Base-by-base conservation (phyloP, 2,113 vertebrate species). In the Ageneiosus marmoratus region DNA sequence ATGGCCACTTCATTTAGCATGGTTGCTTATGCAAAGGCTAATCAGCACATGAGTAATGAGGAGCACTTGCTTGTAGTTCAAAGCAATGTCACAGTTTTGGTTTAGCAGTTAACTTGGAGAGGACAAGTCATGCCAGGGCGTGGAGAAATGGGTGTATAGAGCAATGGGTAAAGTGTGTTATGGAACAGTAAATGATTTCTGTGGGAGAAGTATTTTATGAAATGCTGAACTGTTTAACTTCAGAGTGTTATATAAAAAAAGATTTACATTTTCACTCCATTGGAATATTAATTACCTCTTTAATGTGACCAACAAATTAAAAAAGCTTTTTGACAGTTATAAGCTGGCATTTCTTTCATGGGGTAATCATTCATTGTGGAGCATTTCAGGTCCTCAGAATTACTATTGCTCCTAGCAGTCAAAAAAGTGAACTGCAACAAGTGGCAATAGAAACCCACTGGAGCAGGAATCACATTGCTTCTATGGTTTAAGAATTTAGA, bases 1-100 rank as follows among this genome's bases (percentile, higher is more conserved):
- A 79, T 67, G 69, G 24, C 62, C 58, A 63, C 44, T 9, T 78
- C 51, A 62, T 37, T 72, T 32, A 72, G 34, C 32, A 55, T 44
- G 78, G 70, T 77, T 60, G 67, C 62, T 74, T 63, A 84, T 34
- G 56, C 75, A 77, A 77, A 78, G 74, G 82, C 74, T 78, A 27
- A 62, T 56, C 51, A 37, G 77, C 46, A 41, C 53, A 81, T 11
- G 48, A 84, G 34, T 37, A 55, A 84, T 81, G 82, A 81, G 78
- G 73, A 80, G 74, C 32, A 60, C 37, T 34, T 53, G 85, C 55
- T 60, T 37, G 58, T 37, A 13, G 60, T 37, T 48, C 58, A 22
- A 11, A 11, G 46, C 55, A 62, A 44, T 60, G 62, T 74, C 56
- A 74, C 56, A 55, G 29, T 9, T 22, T 34, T 37, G 65, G 55